Conservation (phyloP, 2,797 vertebrate species). For the Trachurus trachurus region DNA sequence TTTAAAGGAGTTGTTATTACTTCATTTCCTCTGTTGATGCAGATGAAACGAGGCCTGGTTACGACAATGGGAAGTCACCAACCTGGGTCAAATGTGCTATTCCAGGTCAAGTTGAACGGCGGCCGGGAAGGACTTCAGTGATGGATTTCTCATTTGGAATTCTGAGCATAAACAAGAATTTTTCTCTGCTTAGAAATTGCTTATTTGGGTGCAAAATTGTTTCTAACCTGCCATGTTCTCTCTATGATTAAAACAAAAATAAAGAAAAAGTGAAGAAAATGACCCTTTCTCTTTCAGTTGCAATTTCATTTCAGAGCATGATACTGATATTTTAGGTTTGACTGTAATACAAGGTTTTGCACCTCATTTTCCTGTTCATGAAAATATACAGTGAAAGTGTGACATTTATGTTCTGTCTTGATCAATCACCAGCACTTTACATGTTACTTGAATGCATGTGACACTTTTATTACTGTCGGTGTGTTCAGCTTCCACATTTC, state of each 20-base stretch:
- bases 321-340: background rate
- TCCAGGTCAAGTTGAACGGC: constrained; percentile 37
- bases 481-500: background rate
- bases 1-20: constrained; percentile 16
- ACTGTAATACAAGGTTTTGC: background rate
- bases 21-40: constrained; percentile 43
- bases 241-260: background rate
- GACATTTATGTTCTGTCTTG: too few relatives aligned
- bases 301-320: background rate
- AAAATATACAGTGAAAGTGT: background rate
- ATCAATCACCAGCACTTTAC: background rate
- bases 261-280: background rate
- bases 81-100: constrained; percentile 40
- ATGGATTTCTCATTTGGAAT: constrained; percentile 13
- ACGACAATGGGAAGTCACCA: constrained; percentile 40
- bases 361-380: background rate
- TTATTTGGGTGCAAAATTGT: background rate
- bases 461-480: background rate
- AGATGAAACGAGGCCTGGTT: constrained; percentile 43
- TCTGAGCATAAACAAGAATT: background rate
- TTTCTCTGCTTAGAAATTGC: background rate
- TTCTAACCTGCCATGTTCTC: background rate
- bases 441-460: too few relatives aligned
- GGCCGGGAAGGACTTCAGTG: background rate
- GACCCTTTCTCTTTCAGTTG: background rate